Base-by-base conservation (phyloP, 2,113 vertebrate genomes). In the Pollimyrus isidori region DNA sequence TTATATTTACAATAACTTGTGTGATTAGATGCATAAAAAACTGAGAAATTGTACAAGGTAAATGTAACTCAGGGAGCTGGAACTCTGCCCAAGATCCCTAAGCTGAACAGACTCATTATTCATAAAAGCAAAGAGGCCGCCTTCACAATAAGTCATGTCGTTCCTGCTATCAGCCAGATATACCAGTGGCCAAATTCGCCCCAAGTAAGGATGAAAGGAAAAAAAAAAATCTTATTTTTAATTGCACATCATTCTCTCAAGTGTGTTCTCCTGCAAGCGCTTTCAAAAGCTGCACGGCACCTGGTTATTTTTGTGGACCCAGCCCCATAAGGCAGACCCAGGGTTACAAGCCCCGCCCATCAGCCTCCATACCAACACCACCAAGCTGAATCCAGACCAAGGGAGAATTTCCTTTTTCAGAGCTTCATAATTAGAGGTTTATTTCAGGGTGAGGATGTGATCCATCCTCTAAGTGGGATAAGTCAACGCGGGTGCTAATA, bases 401-500 rank as follows among this genome's bases (percentile, higher is more conserved):
- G 35, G 13, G 35, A 80, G 30, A 80, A 39, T 80, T 15, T 80
- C 73, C 73, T 80, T 80, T 80, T 80, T 80, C 73, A 80, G 73
- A 80, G 73, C 3, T 80, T 80, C 73, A 80, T 80, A 80, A 80
- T 80, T 80, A 80, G 73, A 80, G 73, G 73, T 80, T 80, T 80
- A 80, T 80, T 80, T 80, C 35, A 80, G 73, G 73, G 35, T 42
- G 15, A 80, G 73, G 73, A 80, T 42, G 73, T 42, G 30, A 80
- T 80, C 30, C 73, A 80, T 80, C 73, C 35, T 35, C 73, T 80
- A 80, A 15, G 35, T 80, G 30, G 73, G 73, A 80, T 80, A 35
- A 80, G 73, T 39, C 73, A 13, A 1, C 26, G 9, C 30, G 62
- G 62, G 10, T 30, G n/a, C 62, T 69, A 69, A 69, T 80, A 39